These are phyloP conservation scores for Anguilla megastoma DNA, from an alignment of 2,797 vertebrate genomes.

Conservation along the genomic window DNA sequence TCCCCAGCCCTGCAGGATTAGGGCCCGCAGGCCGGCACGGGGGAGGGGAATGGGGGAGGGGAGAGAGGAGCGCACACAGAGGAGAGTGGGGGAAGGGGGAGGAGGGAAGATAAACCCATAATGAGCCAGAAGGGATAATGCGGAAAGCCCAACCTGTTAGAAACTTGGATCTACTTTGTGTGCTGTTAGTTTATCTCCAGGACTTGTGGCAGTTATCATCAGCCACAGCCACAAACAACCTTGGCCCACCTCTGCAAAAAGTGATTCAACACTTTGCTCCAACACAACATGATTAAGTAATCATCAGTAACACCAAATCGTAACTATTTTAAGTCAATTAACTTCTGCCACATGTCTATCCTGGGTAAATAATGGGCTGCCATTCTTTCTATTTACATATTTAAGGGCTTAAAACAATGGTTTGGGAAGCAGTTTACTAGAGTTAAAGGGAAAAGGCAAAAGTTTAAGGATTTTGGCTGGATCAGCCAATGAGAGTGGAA, in stretches of 20 bases:
- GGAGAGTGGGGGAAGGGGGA: not conserved
- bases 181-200: not conserved
- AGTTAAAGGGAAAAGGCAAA: not conserved
- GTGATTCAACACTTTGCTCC: not conserved
- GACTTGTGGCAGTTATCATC: not conserved
- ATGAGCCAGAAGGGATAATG: conserved; percentile 32
- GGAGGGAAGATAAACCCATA: conserved; percentile 43
- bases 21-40: conserved; percentile 70
- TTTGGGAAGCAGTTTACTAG: not conserved
- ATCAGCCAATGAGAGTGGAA: not conserved
- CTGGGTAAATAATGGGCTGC: not conserved
- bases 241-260: not conserved
- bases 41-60: conserved; percentile 37
- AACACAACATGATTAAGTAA: not conserved
- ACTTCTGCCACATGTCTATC: not conserved
- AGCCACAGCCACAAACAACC: not conserved
- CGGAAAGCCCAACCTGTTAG: conserved; percentile 36
- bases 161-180: conserved; percentile 45
- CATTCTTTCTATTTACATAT: not conserved
- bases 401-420: not conserved
- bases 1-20: conserved; percentile 79
- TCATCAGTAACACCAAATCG: not conserved
- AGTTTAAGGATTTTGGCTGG: not conserved
- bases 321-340: not conserved
- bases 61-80: not conserved